Conservation (phyloP, 2,797 vertebrate genomes). For the Arnoldichthys spilopterus region DNA sequence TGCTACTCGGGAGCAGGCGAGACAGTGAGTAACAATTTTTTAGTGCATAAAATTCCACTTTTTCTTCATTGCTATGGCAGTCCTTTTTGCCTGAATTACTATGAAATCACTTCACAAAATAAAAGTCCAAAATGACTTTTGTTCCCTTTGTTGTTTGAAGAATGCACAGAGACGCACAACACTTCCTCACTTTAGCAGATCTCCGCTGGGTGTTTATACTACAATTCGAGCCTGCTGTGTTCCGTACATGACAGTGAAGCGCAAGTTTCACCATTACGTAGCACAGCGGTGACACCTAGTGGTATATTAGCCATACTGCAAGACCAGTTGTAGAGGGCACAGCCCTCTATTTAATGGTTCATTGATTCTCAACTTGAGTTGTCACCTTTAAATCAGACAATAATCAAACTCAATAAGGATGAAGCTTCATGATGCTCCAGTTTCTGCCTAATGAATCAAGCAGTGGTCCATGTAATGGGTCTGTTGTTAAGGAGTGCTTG, state of each 20-base stretch:
- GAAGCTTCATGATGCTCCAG: not conserved
- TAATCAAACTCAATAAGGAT: slow-evolving; percentile 3
- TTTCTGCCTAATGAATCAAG: not conserved
- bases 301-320: slow-evolving; percentile 38
- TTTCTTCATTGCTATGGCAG: not conserved
- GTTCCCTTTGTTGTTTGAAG: no score
- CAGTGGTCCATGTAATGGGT: slow-evolving; percentile 1
- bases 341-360: slow-evolving; percentile 5
- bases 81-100: not conserved
- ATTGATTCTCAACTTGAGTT: not conserved
- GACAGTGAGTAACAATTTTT: slow-evolving; percentile 84
- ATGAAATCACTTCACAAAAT: not conserved
- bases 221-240: not conserved
- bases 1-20: slow-evolving; percentile 89
- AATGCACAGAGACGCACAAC: not conserved
- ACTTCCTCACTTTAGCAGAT: not conserved
- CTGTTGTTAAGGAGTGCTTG: not conserved
- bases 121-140: not conserved
- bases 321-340: not conserved
- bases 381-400: not conserved
- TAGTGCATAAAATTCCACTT: not conserved
- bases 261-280: not conserved
- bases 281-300: slow-evolving; percentile 55
- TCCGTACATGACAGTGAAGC: no score
- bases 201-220: not conserved